phyloP scores from a whole-genome alignment of 2,797 vertebrate genomes.

The Tauraco hartlaubi region DNA sequence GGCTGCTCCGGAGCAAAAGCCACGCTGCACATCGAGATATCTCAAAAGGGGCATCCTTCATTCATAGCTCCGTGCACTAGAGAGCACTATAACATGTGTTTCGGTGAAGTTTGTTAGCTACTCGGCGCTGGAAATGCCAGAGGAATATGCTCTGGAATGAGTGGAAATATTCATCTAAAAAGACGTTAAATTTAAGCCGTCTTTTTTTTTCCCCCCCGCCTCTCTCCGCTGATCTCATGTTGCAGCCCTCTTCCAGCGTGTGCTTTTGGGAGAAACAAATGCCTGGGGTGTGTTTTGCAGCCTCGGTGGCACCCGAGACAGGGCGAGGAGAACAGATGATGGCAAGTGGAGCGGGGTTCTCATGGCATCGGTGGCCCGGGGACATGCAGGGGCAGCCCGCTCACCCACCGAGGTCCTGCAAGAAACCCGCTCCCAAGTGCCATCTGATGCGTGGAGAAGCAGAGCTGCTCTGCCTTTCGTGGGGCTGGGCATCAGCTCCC shows the following conservation, averaged over 20 bases:
- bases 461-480: background rate
- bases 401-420: rapidly evolving
- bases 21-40: background rate
- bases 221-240: background rate
- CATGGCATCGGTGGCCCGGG: rapidly evolving
- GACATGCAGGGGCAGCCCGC: rapidly evolving
- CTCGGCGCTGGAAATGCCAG: conserved; percentile 9
- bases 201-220: rapidly evolving
- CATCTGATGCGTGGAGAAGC: rapidly evolving
- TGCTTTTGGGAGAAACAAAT: background rate
- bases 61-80: conserved; percentile 33
- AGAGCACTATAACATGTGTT: conserved; percentile 9
- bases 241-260: background rate
- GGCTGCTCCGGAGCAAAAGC: conserved; percentile 32
- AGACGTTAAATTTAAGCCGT: background rate
- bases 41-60: conserved; percentile 45
- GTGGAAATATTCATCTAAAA: conserved; percentile 4
- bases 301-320: background rate
- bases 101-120: conserved; percentile 19
- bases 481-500: background rate
- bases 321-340: background rate
- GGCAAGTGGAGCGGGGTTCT: rapidly evolving
- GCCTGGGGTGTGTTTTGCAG: background rate
- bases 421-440: background rate
- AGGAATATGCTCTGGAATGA: conserved; percentile 48